Conservation (phyloP, 2,888 invertebrate genomes). For the Chirona hameri region DNA sequence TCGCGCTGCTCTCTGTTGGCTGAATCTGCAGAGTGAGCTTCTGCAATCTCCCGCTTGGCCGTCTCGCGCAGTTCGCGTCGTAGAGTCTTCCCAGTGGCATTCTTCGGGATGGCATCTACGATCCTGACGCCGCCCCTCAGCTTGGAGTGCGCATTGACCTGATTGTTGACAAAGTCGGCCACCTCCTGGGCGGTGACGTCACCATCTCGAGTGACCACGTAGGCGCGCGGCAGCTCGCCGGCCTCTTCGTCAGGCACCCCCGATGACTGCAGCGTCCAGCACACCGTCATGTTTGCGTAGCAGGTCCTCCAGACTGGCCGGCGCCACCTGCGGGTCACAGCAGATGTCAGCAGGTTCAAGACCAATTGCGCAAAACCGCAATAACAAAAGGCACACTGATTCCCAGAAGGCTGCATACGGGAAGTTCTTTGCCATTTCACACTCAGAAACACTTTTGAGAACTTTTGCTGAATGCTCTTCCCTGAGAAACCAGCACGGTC, state of each 20-base stretch:
- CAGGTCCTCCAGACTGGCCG: conserved; percentile 52
- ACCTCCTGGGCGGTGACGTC: conserved; percentile 42
- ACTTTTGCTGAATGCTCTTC: no score
- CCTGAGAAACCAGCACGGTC: no score
- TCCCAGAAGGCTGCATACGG: no score
- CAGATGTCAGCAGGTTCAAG: no score
- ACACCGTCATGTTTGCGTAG: conserved; percentile 49
- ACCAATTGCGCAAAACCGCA: no score
- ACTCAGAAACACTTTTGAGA: no score
- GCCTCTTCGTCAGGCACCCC: conserved; percentile 47
- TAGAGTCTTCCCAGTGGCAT: conserved; percentile 70
- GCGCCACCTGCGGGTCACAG: conserved; percentile 47
- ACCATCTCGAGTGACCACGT: conserved; percentile 45
- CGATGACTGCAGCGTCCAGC: conserved; percentile 51
- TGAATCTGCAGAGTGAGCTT: not conserved
- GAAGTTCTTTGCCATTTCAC: no score
- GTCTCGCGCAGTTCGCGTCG: conserved; percentile 57
- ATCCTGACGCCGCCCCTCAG: conserved; percentile 65
- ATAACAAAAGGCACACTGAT: no score
- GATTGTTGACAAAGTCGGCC: conserved; percentile 58
- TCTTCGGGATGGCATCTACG: conserved; percentile 66
- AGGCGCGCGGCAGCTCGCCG: conserved; percentile 49
- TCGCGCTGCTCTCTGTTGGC: not conserved
- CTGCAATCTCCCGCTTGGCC: conserved; percentile 28
- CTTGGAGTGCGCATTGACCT: conserved; percentile 71